Base-by-base conservation (phyloP, 2,888 invertebrate genomes). In the Tachina grossa region DNA sequence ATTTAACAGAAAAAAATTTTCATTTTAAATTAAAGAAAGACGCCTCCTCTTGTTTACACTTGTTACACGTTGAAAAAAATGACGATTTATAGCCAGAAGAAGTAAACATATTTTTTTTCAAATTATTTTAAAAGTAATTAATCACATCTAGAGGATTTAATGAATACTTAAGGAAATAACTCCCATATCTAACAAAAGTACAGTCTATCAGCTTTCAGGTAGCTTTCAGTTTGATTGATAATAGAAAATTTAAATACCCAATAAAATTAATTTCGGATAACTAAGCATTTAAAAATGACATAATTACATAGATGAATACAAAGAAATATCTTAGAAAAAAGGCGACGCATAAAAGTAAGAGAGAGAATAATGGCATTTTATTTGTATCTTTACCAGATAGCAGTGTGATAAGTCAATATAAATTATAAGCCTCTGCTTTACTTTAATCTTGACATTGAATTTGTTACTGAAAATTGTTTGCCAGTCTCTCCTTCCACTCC, bases 51-150 rank as follows among this genome's bases (percentile, higher is more conserved):
- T 69, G 10, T 69, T 75, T 61, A 77, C 84, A 84, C 84, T 81
- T 84, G 84, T 77, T 77, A 51, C 39, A 71, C 39, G 43, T 9
- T 78, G 55, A 61, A 22, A 79, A 65, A 11, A 72, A n/a, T 11
- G 47, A 65, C 71, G 39, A 72, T 55, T 72, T 39, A 65, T 63
- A 19, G 19, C 53, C 31, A 41, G 39, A 59, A 47, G 45, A 81
- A 66, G 59, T 16, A 16, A 45, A 68, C 9, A 16, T 57, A 4
- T 61, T 61, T 43, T 51, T 63, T 51, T 14, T 53, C 13, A 57
- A 39, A n/a, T 55, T 39, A 59, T 39, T 66, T 31, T 74, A 72
- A 61, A 51, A 77, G 74, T 65, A 84, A 84, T 84, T 84, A 81
- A 84, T 84, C 63, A 81, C 77, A 63, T 31, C 11, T 69, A 78